phyloP scores from a whole-genome alignment of 2,797 vertebrate genomes.

The Pseudomugil gertrudae region DNA sequence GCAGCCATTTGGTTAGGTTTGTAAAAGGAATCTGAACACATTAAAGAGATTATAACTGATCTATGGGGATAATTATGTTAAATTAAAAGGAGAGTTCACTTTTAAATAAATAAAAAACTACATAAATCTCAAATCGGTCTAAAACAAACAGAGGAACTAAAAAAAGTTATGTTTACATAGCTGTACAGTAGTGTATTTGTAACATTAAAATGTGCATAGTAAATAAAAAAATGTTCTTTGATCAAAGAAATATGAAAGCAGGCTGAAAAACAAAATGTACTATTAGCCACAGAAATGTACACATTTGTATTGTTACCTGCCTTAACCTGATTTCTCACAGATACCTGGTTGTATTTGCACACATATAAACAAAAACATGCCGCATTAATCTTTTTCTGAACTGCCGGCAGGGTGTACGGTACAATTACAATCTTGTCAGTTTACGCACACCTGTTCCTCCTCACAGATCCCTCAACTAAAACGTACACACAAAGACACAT shows the following conservation, averaged over 20 bases:
- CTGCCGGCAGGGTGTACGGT: conserved; percentile 6
- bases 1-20: conserved; percentile 1
- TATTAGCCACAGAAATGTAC: conserved; percentile 28
- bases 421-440: conserved; percentile 32
- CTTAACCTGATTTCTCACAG: conserved; percentile 28
- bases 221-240: not conserved
- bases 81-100: conserved; percentile 21
- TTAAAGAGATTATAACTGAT: conserved; percentile 1
- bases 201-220: conserved; percentile 1
- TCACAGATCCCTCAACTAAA: conserved; percentile 28
- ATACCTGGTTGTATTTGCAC: conserved; percentile 5
- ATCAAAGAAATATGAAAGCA: conserved; percentile 23
- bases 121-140: conserved; percentile 19
- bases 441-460: conserved; percentile 49
- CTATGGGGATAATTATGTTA: not conserved
- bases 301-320: conserved; percentile 27
- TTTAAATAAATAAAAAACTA: conserved; percentile 25
- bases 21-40: not conserved
- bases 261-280: conserved; percentile 15
- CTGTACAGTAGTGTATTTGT: conserved; percentile 14
- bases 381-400: conserved; percentile 28
- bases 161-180: conserved; percentile 8
- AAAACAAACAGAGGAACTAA: conserved; percentile 6
- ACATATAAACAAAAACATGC: conserved; percentile 15
- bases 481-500: conserved; percentile 10